phyloP scores from a whole-genome alignment of 2,888 invertebrate genomes.

The Ochropleura leucogaster region DNA sequence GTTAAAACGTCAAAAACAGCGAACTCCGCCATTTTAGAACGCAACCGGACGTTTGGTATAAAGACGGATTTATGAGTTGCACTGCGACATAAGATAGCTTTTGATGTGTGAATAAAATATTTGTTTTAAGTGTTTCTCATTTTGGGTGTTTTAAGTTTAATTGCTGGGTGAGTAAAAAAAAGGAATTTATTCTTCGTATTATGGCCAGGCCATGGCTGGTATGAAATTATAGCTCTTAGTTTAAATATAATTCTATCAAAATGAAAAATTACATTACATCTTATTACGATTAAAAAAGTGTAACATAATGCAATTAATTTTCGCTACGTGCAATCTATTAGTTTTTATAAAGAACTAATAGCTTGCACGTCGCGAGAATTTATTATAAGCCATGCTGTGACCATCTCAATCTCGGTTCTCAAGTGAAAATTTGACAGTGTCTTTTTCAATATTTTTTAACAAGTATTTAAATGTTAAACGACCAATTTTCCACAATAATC shows the following conservation, averaged over 20 bases:
- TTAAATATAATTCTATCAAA: neutral
- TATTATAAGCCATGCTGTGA: neutral
- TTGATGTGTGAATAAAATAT: slow-evolving; percentile 58
- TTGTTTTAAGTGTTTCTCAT: slow-evolving; percentile 36
- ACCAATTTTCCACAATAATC: neutral
- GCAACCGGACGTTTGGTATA: slow-evolving; percentile 54
- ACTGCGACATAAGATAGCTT: slow-evolving; percentile 60
- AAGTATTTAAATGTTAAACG: neutral
- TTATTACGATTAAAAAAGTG: neutral
- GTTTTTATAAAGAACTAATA: neutral
- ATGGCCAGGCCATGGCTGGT: neutral
- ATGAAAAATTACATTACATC: neutral
- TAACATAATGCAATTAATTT: neutral
- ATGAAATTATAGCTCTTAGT: neutral
- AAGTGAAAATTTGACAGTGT: neutral
- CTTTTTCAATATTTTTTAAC: neutral
- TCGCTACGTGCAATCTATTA: too few species aligned
- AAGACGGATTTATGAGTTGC: slow-evolving; percentile 61
- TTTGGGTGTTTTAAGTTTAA: slow-evolving; percentile 36
- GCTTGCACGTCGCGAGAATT: neutral
- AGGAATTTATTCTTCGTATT: neutral
- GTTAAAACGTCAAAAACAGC: slow-evolving; percentile 67
- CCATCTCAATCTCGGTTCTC: too few species aligned
- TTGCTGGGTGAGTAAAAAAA: slow-evolving; percentile 17
- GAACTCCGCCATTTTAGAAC: slow-evolving; percentile 51